Evolutionary conservation across 1,140 invertebrate species (phyloP), one percentile per base, ranked within the genome.

Genomic region (Sycophaga agraensis): DNA sequence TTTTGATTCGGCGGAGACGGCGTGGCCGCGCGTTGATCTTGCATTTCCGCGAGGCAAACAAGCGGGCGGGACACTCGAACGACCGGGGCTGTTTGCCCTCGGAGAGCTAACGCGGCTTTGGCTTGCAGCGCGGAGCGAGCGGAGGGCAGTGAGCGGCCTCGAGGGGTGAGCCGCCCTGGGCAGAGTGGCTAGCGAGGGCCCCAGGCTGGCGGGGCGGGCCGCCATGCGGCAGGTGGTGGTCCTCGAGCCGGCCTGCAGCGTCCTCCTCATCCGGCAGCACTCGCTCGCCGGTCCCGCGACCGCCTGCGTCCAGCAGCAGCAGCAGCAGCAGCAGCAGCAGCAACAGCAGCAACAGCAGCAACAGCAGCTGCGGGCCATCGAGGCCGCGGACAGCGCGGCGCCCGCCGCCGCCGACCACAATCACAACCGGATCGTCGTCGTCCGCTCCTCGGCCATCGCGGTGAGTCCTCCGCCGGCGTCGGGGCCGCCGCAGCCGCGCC

Each of bases 381-480:
- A 72, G 28, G 67, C 71, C 21, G 70, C 73, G 21, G n/a, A n/a
- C n/a, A n/a, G n/a, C n/a, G n/a, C n/a, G n/a, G n/a, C n/a, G n/a
- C n/a, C n/a, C n/a, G 14, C 48, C 6, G 1, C 40, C 19, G 28
- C 66, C 64, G 78, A 80, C 68, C 77, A 80, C 69, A 79, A 80
- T 65, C 78, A 79, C 66, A 80, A 79, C 68, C 71, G 76, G 53
- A 79, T 80, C 64, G 77, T 80, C 66, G 78, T 80, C 64, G 75
- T 80, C 21, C 70, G 78, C 64, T 77, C 78, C 28, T 70, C 78
- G 34, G 45, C 51, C 8, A 2, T n/a, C 24, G 11, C 37, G 2
- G n/a, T n/a, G n/a, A n/a, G n/a, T n/a, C n/a, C n/a, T n/a, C n/a
- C n/a, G n/a, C n/a, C n/a, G n/a, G n/a, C n/a, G n/a, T n/a, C n/a